phyloP scores from a whole-genome alignment of 1,140 invertebrate genomes.

The Delia radicum region DNA sequence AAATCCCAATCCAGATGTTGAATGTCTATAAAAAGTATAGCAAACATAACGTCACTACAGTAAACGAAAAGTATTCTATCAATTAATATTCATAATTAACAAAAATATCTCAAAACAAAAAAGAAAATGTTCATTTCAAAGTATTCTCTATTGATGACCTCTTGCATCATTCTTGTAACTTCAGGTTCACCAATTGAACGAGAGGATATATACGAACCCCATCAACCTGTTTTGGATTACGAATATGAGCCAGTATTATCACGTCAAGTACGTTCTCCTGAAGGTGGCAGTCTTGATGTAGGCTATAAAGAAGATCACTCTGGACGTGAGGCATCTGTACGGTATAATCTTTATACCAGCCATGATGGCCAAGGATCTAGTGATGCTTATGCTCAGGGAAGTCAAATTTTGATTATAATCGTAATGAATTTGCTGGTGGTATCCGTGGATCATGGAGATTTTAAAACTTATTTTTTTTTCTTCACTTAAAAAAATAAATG shows the following conservation, averaged over 20 bases:
- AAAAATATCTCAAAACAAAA: neutral
- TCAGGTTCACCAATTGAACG: neutral
- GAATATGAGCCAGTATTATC: neutral
- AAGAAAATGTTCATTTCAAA: neutral
- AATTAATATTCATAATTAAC: neutral
- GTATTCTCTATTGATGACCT: neutral
- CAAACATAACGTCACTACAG: neutral
- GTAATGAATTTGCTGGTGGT: conserved; percentile 6
- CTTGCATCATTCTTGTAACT: neutral
- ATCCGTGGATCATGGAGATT: neutral
- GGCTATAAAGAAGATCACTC: neutral
- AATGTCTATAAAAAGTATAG: neutral
- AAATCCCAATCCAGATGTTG: neutral
- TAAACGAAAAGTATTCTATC: neutral
- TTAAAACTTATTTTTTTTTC: no score
- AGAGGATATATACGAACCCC: neutral
- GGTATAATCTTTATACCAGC: conserved; percentile 17
- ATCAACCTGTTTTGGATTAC: neutral
- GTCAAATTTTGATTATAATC: conserved; percentile 14
- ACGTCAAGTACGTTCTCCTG: neutral
- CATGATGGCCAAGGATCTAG: neutral
- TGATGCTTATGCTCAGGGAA: conserved; percentile 17
- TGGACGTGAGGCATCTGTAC: conserved; percentile 11
- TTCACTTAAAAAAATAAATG: no score
- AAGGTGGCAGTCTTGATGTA: neutral